Evolutionary conservation across 1,140 invertebrate species (phyloP).

Genomic region (Trichoplusia ni): DNA sequence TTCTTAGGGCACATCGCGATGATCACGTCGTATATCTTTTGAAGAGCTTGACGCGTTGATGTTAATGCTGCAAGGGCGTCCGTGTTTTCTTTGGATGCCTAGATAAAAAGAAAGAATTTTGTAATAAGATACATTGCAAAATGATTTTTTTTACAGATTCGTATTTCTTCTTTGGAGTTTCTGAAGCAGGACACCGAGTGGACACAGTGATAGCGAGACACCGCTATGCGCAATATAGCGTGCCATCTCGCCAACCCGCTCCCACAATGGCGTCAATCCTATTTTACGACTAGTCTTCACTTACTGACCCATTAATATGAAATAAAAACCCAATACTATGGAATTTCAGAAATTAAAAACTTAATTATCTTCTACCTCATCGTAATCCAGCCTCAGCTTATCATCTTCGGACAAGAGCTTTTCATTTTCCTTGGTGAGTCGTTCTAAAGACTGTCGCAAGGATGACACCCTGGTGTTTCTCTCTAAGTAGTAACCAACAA

Average conservation of each 20-base stretch:
- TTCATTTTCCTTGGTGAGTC: constrained; percentile 89
- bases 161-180: too few species aligned
- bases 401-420: constrained; percentile 88
- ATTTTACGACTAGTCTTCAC: too few species aligned
- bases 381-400: constrained; percentile 88
- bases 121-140: too few species aligned
- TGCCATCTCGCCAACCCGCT: too few species aligned
- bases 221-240: too few species aligned
- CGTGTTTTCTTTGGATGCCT: constrained; percentile 83
- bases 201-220: too few species aligned
- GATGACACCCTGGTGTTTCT: constrained; percentile 89
- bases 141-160: not conserved
- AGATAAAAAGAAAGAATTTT: constrained; percentile 17
- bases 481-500: constrained; percentile 96
- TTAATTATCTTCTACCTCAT: constrained; percentile 84
- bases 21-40: constrained; percentile 84
- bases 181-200: too few species aligned
- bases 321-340: too few species aligned
- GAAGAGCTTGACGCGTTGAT: constrained; percentile 78
- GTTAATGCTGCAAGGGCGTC: constrained; percentile 70
- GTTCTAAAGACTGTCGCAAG: constrained; percentile 89
- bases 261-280: too few species aligned
- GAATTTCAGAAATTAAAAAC: too few species aligned
- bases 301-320: too few species aligned
- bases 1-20: constrained; percentile 83